Percentiles rank a stretch among this genome's conserved stretches.
phyloP scores from a whole-genome alignment of 2,797 vertebrate species.

The Eleutherodactylus coqui region DNA sequence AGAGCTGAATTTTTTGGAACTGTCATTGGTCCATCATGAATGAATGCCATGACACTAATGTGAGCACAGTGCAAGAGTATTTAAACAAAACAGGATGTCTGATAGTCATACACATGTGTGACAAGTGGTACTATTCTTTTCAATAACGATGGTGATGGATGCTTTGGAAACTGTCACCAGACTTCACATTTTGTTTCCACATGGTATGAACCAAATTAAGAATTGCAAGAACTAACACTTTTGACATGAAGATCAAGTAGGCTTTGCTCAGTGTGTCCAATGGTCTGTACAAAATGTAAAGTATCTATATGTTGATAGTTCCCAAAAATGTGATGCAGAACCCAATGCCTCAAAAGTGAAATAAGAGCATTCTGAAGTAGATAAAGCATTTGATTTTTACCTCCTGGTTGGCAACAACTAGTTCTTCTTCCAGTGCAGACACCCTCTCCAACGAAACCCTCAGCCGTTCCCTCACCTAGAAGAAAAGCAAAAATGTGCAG shows the following conservation, averaged over 20 bases:
- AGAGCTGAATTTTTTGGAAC: not conserved
- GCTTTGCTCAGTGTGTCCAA: conserved; percentile 57
- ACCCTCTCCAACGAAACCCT: conserved; percentile 98
- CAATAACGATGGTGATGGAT: not conserved
- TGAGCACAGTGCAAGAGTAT: no score
- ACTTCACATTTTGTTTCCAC: conserved; percentile 57
- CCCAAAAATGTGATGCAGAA: conserved; percentile 68
- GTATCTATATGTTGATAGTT: conserved; percentile 63
- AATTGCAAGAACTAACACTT: not conserved
- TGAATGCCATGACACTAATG: not conserved
- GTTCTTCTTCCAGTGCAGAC: conserved; percentile 97
- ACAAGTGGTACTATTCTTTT: not conserved
- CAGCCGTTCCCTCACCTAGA: conserved; percentile 95
- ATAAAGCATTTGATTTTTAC: conserved; percentile 80
- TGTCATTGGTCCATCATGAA: not conserved
- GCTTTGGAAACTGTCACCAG: conserved; percentile 19
- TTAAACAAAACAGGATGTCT: not conserved
- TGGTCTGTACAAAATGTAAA: conserved; percentile 59
- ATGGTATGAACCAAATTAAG: conserved; percentile 56
- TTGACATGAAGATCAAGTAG: conserved; percentile 56
- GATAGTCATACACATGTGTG: not conserved
- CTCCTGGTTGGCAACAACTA: conserved; percentile 97
- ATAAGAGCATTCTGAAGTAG: conserved; percentile 70
- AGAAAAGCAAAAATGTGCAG: conserved; percentile 76
- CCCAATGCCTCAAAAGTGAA: no score